These are phyloP conservation scores for Nomada ferruginata DNA, from an alignment of 2,888 invertebrate genomes.

Conservation along the genomic window DNA sequence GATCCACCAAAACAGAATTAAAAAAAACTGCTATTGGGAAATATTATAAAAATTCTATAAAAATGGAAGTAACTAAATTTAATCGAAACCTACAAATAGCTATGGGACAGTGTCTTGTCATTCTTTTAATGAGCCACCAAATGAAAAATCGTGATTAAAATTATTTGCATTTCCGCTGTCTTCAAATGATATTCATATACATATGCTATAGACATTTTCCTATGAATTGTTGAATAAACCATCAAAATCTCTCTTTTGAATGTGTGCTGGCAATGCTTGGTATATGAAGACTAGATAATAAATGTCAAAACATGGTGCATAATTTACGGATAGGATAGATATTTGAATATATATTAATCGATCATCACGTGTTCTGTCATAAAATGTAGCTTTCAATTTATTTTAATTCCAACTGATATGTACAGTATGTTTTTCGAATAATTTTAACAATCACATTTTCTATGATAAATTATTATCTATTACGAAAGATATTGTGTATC, in stretches of 20 bases:
- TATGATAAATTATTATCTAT: constrained; percentile 10
- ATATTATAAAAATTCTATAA: constrained; percentile 26
- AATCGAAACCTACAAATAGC: constrained; percentile 39
- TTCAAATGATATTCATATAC: constrained; percentile 42
- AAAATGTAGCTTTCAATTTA: constrained; percentile 12
- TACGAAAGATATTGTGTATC: not conserved
- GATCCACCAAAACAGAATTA: constrained; percentile 80
- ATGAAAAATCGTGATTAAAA: constrained; percentile 10
- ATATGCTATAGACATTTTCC: constrained; percentile 44
- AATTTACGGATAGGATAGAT: constrained; percentile 23
- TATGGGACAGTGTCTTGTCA: constrained; percentile 40
- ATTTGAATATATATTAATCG: constrained; percentile 1
- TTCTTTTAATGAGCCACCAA: constrained; percentile 40
- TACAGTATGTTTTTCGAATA: constrained; percentile 15
- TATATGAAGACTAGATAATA: constrained; percentile 23
- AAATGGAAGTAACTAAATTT: constrained; percentile 31
- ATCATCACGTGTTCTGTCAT: constrained; percentile 16
- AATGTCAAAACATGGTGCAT: constrained; percentile 23
- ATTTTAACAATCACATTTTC: constrained; percentile 4
- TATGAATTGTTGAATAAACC: constrained; percentile 40
- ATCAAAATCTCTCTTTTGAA: constrained; percentile 18
- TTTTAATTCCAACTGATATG: constrained; percentile 29
- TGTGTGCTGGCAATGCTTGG: constrained; percentile 11
- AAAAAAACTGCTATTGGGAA: constrained; percentile 47
- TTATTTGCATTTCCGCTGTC: constrained; percentile 39